Percentiles rank a stretch among this genome's conserved stretches.
These are phyloP conservation scores for Pseudoatta argentina DNA, from an alignment of 1,140 invertebrate species.

Conservation along the genomic window DNA sequence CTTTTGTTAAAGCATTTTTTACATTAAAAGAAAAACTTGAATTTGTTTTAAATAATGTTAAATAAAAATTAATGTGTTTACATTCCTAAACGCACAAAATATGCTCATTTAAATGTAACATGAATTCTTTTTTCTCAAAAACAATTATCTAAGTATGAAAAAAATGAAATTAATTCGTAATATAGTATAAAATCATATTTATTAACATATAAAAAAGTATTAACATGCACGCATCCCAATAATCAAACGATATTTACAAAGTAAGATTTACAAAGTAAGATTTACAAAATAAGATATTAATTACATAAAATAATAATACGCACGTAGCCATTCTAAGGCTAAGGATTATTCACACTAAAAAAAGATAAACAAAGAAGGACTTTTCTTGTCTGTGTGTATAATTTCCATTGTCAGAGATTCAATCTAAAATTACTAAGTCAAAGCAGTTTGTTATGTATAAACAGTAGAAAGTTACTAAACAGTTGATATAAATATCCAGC, in stretches of 20 bases:
- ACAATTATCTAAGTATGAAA: background rate
- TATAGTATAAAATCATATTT: constrained; percentile 63
- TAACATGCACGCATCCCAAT: constrained; percentile 42
- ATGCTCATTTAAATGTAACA: background rate
- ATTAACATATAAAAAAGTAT: constrained; percentile 74
- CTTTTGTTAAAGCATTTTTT: background rate
- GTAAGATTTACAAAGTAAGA: constrained; percentile 67
- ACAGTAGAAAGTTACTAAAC: background rate
- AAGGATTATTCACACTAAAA: background rate
- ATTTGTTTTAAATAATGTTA: background rate
- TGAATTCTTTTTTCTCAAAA: background rate
- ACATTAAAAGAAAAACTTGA: background rate
- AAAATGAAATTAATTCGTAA: constrained; percentile 15
- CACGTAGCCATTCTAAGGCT: background rate
- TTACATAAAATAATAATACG: constrained; percentile 55
- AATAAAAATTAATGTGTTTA: background rate
- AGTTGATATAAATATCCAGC: no score
- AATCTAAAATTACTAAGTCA: background rate
- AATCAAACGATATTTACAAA: constrained; percentile 70
- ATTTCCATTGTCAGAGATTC: constrained; percentile 8
- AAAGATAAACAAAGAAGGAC: background rate
- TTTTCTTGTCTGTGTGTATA: background rate
- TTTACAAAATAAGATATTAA: constrained; percentile 67
- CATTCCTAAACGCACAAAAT: background rate
- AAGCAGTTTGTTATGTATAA: background rate